Base-by-base conservation (phyloP, 1,140 invertebrate genomes). In the Papilio aristodemus region DNA sequence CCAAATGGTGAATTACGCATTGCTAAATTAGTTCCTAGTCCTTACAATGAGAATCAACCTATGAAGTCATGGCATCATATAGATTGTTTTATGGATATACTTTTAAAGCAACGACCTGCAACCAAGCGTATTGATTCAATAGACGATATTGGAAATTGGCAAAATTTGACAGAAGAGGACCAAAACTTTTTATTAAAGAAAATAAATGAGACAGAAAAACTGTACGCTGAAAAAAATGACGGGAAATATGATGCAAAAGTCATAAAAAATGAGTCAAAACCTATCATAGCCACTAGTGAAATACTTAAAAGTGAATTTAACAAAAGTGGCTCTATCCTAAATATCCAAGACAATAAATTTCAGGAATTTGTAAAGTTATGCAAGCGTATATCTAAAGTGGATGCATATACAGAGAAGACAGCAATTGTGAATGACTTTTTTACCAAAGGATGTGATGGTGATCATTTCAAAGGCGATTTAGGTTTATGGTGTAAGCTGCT, bases 1-100 rank as follows among this genome's bases (percentile, higher is more conserved):
- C 93, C 94, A 4, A 94, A 95, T 82, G 95, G 94, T 22, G 89
- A 93, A 43, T 76, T 97, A 38, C 91, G 96, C 67, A 92, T 97
- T 17, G 96, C 94, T 0, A 96, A 97, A 92, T 78, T 96, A 22
- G 93, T 94, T 4, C 79, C 94, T 0, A 97, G 96, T 91, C 96
- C 95, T 1, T 98, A 97, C 83, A 93, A 94, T 14, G 95, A 95
- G n/a, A 95, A 95, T 7, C 95, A 95, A 70, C 79, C 80, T 74
- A 97, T 97, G 96, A 98, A 97, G 83, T 93, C 93, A 66, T 98
- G 96, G 96, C 94, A 95, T 84, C 97, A 98, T 83, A 85, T 96
- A 0, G 84, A 92, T 57, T 98, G 97, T 80, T 86, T 98, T 0
- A 97, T 97, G 91, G 95, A 96, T 69, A 93, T 93, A 0, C 95